Percentiles rank a stretch among this genome's conserved stretches.
Evolutionary conservation across 2,113 vertebrate species (phyloP).

Genomic region (Larimichthys polyactis): DNA sequence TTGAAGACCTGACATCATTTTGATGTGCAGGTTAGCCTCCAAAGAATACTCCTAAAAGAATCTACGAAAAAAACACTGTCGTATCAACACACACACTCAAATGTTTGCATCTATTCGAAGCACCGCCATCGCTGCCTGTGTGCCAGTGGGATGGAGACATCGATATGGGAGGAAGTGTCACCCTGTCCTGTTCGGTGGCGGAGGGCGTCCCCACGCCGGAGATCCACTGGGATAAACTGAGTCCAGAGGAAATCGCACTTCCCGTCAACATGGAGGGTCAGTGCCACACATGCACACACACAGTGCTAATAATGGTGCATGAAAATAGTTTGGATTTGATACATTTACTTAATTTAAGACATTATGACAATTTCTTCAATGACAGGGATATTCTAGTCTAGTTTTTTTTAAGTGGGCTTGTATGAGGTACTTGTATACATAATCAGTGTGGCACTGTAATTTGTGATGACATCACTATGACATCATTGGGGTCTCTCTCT

Average conservation of each 20-base stretch:
- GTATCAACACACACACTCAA: not conserved
- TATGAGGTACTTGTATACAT: no score
- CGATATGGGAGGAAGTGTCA: slow-evolving; percentile 79
- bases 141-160: slow-evolving; percentile 83
- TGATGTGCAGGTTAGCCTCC: not conserved
- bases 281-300: not conserved
- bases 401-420: no score
- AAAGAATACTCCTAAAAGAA: not conserved
- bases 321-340: no score
- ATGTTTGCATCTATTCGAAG: slow-evolving; percentile 56
- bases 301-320: not conserved
- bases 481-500: not conserved
- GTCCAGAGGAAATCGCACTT: slow-evolving; percentile 75
- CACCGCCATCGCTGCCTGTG: slow-evolving; percentile 81
- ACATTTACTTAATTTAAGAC: no score
- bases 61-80: not conserved
- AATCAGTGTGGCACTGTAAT: no score
- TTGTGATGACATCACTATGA: not conserved
- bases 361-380: no score
- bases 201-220: slow-evolving; percentile 83
- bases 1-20: no score
- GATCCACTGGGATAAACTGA: slow-evolving; percentile 84
- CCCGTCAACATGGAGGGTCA: slow-evolving; percentile 82
- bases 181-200: slow-evolving; percentile 80
- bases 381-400: no score